phyloP scores from a whole-genome alignment of 2,797 vertebrate genomes.

The Argentina silus region DNA sequence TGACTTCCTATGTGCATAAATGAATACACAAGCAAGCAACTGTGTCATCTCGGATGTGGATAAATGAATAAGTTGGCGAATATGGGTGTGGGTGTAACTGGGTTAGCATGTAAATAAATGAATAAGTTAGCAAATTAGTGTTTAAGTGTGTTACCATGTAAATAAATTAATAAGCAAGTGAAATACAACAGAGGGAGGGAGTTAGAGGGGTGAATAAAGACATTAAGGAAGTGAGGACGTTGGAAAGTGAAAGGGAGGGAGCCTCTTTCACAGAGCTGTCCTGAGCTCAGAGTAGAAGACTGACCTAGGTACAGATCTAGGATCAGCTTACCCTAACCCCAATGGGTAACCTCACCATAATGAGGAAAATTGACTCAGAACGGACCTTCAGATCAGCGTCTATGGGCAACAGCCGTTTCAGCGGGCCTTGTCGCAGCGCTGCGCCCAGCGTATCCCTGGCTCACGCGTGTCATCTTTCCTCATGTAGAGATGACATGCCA shows the following conservation, averaged over 20 bases:
- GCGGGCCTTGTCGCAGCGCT: constrained; percentile 29
- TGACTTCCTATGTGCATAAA: constrained; percentile 73
- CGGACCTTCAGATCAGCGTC: constrained; percentile 46
- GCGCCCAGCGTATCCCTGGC: constrained; percentile 61
- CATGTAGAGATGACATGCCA: constrained; percentile 85
- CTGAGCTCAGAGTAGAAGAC: too few species aligned
- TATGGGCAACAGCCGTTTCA: constrained; percentile 54
- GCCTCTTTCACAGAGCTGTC: too few species aligned
- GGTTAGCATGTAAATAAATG: constrained; percentile 83
- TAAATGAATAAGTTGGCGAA: constrained; percentile 73
- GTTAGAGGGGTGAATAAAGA: constrained; percentile 57
- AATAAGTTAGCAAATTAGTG: constrained; percentile 75
- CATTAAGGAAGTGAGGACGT: constrained; percentile 33
- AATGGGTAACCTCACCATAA: constrained; percentile 39
- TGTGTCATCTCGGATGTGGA: constrained; percentile 76
- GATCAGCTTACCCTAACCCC: background rate
- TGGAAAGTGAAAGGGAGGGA: background rate
- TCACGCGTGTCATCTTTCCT: constrained; percentile 77
- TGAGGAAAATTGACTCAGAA: constrained; percentile 31
- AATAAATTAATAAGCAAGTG: constrained; percentile 70
- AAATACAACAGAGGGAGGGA: constrained; percentile 55
- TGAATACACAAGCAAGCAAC: constrained; percentile 68
- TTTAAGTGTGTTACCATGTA: constrained; percentile 80
- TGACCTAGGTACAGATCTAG: background rate
- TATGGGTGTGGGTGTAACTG: constrained; percentile 70